phyloP scores from a whole-genome alignment of 2,113 vertebrate species.

The Burhinus bistriatus region DNA sequence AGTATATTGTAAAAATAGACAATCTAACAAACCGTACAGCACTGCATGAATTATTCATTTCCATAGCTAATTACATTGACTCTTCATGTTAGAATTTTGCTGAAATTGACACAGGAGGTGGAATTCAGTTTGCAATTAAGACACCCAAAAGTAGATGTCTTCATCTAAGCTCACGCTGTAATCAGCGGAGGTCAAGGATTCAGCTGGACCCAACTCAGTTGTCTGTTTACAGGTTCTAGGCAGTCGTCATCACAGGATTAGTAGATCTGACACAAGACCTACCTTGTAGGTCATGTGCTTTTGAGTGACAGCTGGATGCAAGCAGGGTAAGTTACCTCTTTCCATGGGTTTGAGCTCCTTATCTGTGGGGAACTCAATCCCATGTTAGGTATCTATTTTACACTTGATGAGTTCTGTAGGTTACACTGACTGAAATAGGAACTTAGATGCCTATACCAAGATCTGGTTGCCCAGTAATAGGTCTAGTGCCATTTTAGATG shows the following conservation, averaged over 20 bases:
- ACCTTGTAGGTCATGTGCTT: neutral
- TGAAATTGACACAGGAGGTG: neutral
- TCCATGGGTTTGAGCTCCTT: neutral
- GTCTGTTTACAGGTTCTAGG: neutral
- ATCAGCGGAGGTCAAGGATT: neutral
- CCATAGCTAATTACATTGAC: neutral
- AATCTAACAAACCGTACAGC: neutral
- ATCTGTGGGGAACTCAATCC: neutral
- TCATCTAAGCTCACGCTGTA: neutral
- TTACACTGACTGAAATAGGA: neutral
- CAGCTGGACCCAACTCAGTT: neutral
- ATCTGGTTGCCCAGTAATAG: neutral
- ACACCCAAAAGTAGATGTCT: neutral
- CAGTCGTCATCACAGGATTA: neutral
- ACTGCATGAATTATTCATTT: constrained; percentile 4
- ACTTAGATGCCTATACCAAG: neutral
- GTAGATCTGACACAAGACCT: neutral
- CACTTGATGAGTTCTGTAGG: neutral
- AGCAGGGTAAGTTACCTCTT: neutral
- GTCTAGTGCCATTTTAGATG: neutral
- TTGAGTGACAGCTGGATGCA: neutral
- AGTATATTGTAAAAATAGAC: neutral
- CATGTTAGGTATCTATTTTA: neutral
- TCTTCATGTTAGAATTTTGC: neutral
- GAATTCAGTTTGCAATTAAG: neutral